Base-by-base conservation (phyloP, 2,888 invertebrate genomes). In the Lithophane semibrunnea region DNA sequence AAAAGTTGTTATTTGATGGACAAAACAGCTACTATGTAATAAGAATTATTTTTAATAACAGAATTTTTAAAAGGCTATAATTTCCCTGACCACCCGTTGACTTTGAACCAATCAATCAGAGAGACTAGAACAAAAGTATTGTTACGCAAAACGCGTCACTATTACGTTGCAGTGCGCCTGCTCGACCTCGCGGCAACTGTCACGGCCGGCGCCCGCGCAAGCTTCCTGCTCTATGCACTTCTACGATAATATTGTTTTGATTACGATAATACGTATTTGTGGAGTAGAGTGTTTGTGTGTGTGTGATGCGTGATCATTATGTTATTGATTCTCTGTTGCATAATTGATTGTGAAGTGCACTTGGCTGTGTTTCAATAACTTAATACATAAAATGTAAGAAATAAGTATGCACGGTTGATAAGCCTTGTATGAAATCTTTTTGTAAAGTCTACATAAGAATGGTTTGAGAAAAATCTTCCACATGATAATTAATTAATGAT, bases 221-320 rank as follows among this genome's bases (percentile, higher is more conserved):
- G 86, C 90, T 92, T 92, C 92, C 92, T 92, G 90, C 88, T 90
- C 85, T 86, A 86, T 89, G 88, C 88, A 89, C 88, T 88, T 88
- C 89, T 86, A 82, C 85, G 88, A 89, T 89, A 86, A 87, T 89
- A 88, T 85, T 89, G 91, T 89, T 88, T 87, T 89, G 86, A 91
- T 87, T 90, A 84, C 85, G 83, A 84, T 89, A 86, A 83, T 77
- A 81, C 75, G 67, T 83, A 78, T 82, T 86, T 75, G 75, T 85
- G 75, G 77, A 75, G 73, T 74, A 80, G 82, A n/a, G n/a, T n/a
- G n/a, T n/a, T n/a, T 82, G 79, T 84, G 37, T 37, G 37, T 37
- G 87, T 77, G 78, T 73, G 76, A 73, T 80, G 78, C 49, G 42
- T 66, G 64, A 84, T 83, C 83, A 86, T 72, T 64, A 72, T 82